Evolutionary conservation across 2,113 vertebrate genomes (phyloP), one percentile per base, ranked within the genome.

Genomic region (Hymenochirus boettgeri): DNA sequence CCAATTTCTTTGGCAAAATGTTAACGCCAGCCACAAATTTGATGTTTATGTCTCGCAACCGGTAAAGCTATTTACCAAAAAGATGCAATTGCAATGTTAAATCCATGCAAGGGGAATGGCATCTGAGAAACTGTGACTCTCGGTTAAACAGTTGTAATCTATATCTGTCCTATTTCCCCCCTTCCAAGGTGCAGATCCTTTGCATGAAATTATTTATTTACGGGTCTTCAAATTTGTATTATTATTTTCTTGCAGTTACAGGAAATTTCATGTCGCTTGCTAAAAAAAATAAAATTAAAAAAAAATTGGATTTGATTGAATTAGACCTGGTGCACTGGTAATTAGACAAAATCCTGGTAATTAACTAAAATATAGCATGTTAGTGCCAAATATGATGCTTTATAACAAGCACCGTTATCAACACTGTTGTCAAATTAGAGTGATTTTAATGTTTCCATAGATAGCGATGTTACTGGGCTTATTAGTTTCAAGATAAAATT

Each of bases 291-390:
- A 35, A 73, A 39, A 73, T 74, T 79, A 79, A 77, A 81, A 82
- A 35, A 2, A 35, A 73, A 39, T 73, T 74, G n/a, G 19, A 58
- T 79, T 52, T 71, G 78, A 80, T 84, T 82, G 77, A 72, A 75
- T 74, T 79, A 75, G 79, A 81, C 84, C 72, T 74, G 74, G 78
- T 72, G 45, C 74, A 69, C 80, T 61, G 61, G 57, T 86, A 85
- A 89, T 86, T 75, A 80, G 77, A 83, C 83, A 86, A 87, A 83
- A 78, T 74, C 83, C 79, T 73, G 82, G 80, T 86, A 87, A 89
- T 85, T 84, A 87, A 80, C 69, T 82, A 79, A 78, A 75, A 78
- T 79, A 85, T 85, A 79, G 55, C 67, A 75, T 83, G 79, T 81
- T 81, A 80, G 80, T 76, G 76, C 82, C 84, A 80, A 71, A 62